phyloP scores from a whole-genome alignment of 2,888 invertebrate genomes.

The Leptinotarsa rubiginosa region DNA sequence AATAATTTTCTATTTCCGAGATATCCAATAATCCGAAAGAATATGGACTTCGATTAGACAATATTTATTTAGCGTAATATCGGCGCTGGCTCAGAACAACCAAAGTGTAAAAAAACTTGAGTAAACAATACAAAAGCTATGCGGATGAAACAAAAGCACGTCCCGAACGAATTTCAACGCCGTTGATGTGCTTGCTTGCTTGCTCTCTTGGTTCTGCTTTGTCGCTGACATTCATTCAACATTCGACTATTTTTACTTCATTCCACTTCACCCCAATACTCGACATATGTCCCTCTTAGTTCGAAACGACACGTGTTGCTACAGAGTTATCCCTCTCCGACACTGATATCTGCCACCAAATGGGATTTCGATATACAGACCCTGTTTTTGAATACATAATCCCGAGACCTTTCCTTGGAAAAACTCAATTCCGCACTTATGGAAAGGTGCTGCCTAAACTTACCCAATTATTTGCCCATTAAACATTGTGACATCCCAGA shows the following conservation, averaged over 20 bases:
- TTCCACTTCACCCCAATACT: conserved; percentile 32
- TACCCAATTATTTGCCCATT: conserved; percentile 26
- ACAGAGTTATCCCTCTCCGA: conserved; percentile 31
- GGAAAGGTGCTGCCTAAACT: conserved; percentile 21
- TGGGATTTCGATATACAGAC: conserved; percentile 34
- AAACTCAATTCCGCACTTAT: conserved; percentile 15
- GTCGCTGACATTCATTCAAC: conserved; percentile 22
- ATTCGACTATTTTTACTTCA: conserved; percentile 34
- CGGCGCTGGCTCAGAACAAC: conserved; percentile 38
- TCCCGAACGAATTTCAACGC: conserved; percentile 41
- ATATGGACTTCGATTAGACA: conserved; percentile 39
- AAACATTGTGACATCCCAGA: conserved; percentile 23
- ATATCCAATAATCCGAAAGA: conserved; percentile 40
- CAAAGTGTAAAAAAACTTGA: conserved; percentile 38
- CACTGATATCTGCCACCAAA: conserved; percentile 38
- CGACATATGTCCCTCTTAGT: conserved; percentile 32
- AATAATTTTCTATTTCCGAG: conserved; percentile 34
- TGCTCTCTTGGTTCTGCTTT: conserved; percentile 36
- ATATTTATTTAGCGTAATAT: conserved; percentile 45
- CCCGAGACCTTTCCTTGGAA: conserved; percentile 19
- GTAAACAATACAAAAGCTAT: conserved; percentile 44
- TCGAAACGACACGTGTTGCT: conserved; percentile 42
- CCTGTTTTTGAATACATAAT: conserved; percentile 30
- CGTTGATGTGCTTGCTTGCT: conserved; percentile 26
- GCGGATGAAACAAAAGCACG: conserved; percentile 44